Percentiles rank a stretch among this genome's conserved stretches.
phyloP scores from a whole-genome alignment of 2,113 vertebrate genomes.

The Grammomys dolichurus region DNA sequence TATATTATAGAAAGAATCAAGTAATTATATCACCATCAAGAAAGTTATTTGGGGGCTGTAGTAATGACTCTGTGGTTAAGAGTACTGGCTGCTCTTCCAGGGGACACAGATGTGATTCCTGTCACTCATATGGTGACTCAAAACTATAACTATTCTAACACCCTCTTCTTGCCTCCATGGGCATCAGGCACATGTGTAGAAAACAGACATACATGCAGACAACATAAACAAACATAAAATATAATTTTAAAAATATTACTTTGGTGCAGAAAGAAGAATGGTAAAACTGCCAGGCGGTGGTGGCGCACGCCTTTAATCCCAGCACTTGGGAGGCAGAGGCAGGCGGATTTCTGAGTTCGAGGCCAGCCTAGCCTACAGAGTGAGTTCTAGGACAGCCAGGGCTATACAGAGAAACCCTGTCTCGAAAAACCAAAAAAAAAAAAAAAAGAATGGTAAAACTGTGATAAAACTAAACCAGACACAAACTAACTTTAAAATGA shows the following conservation, averaged over 20 bases:
- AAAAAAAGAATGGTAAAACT: not conserved
- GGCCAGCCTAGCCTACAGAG: too few species aligned
- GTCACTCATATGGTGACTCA: not conserved
- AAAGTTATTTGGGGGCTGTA: not conserved
- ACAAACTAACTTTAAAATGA: not conserved
- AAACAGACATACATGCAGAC: not conserved
- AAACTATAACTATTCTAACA: not conserved
- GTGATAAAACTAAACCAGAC: not conserved
- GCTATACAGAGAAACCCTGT: too few species aligned
- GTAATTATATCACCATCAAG: not conserved
- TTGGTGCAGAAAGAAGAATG: not conserved
- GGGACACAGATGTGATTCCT: not conserved
- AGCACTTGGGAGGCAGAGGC: too few species aligned
- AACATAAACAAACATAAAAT: not conserved
- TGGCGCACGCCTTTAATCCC: too few species aligned
- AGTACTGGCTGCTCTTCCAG: not conserved
- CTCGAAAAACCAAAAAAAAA: too few species aligned
- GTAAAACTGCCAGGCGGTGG: not conserved
- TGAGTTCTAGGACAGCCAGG: too few species aligned
- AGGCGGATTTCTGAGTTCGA: too few species aligned
- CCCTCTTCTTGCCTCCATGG: not conserved
- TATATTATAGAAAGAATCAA: not conserved
- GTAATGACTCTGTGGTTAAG: not conserved
- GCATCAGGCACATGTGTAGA: not conserved
- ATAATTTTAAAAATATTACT: not conserved